Evolutionary conservation across 2,797 vertebrate species (phyloP).

Genomic region (Leptatherina wallacei): DNA sequence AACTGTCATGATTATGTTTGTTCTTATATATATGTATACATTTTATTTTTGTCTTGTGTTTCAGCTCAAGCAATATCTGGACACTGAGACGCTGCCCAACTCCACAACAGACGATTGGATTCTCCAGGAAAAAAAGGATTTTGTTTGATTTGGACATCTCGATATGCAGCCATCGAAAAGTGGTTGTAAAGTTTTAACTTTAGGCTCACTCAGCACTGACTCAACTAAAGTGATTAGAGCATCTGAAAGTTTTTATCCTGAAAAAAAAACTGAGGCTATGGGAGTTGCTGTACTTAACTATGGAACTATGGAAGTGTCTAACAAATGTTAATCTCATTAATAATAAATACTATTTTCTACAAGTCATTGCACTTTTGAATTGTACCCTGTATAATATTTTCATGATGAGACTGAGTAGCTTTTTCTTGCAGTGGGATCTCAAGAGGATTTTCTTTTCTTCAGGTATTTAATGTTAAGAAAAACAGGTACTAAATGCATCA

Average conservation of each 20-base stretch:
- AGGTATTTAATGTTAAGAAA: conserved; percentile 65
- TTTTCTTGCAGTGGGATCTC: conserved; percentile 74
- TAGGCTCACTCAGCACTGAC: conserved; percentile 43
- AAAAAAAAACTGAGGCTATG: conserved; percentile 41
- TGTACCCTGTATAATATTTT: conserved; percentile 83
- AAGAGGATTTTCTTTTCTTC: conserved; percentile 54
- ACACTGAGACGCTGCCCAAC: conserved; percentile 83
- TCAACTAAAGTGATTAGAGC: conserved; percentile 41
- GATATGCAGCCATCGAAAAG: conserved; percentile 51
- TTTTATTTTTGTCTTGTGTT: conserved; percentile 10
- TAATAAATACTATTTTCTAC: conserved; percentile 84
- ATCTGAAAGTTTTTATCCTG: conserved; percentile 60
- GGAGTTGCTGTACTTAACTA: conserved; percentile 64
- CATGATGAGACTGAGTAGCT: conserved; percentile 64
- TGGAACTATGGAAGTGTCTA: conserved; percentile 66
- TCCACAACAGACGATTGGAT: conserved; percentile 43
- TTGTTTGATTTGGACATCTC: conserved; percentile 42
- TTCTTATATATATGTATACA: not conserved
- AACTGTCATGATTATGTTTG: not conserved
- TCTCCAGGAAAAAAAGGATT: conserved; percentile 50
- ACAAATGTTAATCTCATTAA: conserved; percentile 75
- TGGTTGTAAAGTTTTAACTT: conserved; percentile 52
- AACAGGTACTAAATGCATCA: conserved; percentile 74
- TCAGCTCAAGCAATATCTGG: conserved; percentile 93
- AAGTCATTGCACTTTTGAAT: conserved; percentile 88